A percentile compares a stretch with the other conserved stretches of the same genome.
phyloP scores from a whole-genome alignment of 2,888 invertebrate species.

The Drosophila peninsularis region DNA sequence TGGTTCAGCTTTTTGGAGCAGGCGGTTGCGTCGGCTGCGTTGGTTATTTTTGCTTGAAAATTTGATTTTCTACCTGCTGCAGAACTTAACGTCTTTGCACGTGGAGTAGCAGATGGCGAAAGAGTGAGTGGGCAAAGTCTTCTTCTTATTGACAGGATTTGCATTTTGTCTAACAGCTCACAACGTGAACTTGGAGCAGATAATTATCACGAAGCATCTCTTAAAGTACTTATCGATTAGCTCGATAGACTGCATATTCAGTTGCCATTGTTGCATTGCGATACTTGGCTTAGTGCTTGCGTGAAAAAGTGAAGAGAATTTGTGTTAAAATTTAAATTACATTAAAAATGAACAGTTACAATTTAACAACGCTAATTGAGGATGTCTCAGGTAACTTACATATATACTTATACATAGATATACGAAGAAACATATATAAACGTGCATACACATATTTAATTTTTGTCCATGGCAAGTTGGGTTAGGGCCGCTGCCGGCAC shows the following conservation, averaged over 20 bases:
- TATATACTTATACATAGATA: neutral
- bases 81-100: neutral
- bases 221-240: neutral
- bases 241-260: neutral
- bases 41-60: neutral
- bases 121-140: neutral
- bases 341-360: neutral
- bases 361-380: neutral
- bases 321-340: neutral
- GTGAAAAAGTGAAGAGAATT: slow-evolving; percentile 1
- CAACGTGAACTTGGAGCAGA: no score
- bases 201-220: neutral
- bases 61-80: neutral
- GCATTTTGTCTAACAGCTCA: neutral
- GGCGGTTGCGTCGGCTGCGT: neutral
- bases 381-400: neutral
- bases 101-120: neutral
- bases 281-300: neutral
- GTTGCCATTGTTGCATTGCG: neutral
- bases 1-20: neutral
- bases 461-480: neutral
- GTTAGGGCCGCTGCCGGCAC: neutral
- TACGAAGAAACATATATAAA: neutral
- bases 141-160: slow-evolving; percentile 3
- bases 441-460: no score